Evolutionary conservation across 2,797 vertebrate genomes (phyloP).

Genomic region (Alauda arvensis): DNA sequence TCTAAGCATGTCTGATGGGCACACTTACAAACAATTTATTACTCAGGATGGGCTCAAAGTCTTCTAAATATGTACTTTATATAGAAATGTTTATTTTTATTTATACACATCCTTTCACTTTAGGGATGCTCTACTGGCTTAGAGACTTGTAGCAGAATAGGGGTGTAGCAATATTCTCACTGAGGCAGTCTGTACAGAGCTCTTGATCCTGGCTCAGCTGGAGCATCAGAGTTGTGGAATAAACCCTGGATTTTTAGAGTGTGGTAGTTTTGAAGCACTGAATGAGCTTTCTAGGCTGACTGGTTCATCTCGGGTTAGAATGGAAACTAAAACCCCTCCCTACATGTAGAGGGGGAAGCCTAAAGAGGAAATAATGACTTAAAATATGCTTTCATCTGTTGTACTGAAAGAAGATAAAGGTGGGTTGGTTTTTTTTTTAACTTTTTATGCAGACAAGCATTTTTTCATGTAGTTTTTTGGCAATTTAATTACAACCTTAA

Average conservation of each 20-base stretch:
- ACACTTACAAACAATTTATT: neutral
- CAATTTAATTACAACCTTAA: neutral
- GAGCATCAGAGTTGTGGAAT: neutral
- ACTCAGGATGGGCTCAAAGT: neutral
- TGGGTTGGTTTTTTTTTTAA: neutral
- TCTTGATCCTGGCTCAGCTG: neutral
- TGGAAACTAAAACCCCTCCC: conserved; percentile 4
- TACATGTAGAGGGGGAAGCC: neutral
- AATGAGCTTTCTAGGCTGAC: neutral
- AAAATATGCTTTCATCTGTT: neutral
- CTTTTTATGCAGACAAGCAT: neutral
- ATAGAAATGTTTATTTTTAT: neutral
- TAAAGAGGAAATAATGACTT: conserved; percentile 16
- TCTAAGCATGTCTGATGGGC: neutral
- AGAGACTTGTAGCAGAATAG: neutral
- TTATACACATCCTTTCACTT: neutral
- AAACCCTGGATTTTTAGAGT: neutral
- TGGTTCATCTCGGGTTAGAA: neutral
- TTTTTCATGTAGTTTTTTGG: neutral
- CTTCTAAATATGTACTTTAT: neutral
- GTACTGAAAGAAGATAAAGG: neutral
- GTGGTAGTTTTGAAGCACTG: neutral
- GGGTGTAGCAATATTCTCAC: neutral
- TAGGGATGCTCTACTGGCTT: neutral
- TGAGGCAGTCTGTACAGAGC: neutral